Evolutionary conservation across 2,888 invertebrate species (phyloP).

Genomic region (Plemyria rubiginata): DNA sequence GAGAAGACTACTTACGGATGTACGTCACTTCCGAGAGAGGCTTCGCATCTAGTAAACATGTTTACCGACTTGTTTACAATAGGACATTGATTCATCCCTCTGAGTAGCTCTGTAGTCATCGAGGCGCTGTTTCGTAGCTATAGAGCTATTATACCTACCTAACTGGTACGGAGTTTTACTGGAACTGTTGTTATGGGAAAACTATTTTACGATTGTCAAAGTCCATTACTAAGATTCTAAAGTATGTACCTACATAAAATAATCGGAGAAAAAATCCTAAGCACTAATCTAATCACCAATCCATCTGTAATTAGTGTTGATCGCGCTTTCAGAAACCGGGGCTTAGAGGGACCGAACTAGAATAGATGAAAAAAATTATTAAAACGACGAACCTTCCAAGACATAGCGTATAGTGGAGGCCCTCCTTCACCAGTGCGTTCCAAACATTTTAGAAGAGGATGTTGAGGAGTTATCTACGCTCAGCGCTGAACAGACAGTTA

Average conservation of each 20-base stretch:
- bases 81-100: conserved; percentile 21
- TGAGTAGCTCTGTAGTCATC: conserved; percentile 16
- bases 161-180: conserved; percentile 4
- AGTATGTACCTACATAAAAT: too few relatives aligned
- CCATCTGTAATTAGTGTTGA: too few relatives aligned
- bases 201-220: background rate
- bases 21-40: conserved; percentile 14
- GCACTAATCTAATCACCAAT: too few relatives aligned
- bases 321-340: too few relatives aligned
- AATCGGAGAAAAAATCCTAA: too few relatives aligned
- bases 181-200: conserved; percentile 1
- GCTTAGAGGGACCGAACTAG: too few relatives aligned
- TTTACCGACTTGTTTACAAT: conserved; percentile 52
- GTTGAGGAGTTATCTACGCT: too few relatives aligned
- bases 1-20: background rate
- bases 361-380: too few relatives aligned
- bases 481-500: background rate
- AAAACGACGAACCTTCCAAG: too few relatives aligned
- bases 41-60: conserved; percentile 48
- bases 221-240: too few relatives aligned
- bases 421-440: background rate
- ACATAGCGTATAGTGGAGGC: too few relatives aligned
- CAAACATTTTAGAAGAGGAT: too few relatives aligned
- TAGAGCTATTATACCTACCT: background rate
- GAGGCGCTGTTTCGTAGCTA: conserved; percentile 8